These are phyloP conservation scores for Bradypodion pumilum DNA, from an alignment of 2,797 vertebrate species.

Conservation along the genomic window DNA sequence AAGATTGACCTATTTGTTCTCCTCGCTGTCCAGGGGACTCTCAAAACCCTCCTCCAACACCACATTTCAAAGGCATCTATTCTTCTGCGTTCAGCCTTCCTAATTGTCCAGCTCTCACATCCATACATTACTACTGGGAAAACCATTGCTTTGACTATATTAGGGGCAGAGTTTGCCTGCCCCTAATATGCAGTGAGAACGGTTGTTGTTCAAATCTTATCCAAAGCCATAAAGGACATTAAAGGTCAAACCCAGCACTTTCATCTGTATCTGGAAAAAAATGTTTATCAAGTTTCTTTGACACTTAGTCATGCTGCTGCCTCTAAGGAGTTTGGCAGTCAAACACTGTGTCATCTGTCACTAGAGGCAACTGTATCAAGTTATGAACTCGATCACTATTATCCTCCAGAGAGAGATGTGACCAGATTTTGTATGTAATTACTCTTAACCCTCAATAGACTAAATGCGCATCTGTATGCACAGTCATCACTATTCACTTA, in stretches of 20 bases:
- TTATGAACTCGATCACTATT: not conserved
- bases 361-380: not conserved
- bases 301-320: not conserved
- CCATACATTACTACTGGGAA: no score
- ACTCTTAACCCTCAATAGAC: slow-evolving; percentile 51
- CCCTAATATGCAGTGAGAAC: not conserved
- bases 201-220: not conserved
- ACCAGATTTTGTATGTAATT: slow-evolving; percentile 57
- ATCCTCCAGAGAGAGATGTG: not conserved
- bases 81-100: no score
- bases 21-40: no score
- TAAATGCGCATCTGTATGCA: slow-evolving; percentile 4
- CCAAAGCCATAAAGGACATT: not conserved
- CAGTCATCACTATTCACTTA: slow-evolving; percentile 4
- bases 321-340: not conserved
- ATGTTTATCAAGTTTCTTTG: not conserved
- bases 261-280: not conserved
- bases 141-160: no score
- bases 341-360: not conserved
- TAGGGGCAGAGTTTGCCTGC: no score
- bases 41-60: no score
- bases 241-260: slow-evolving; percentile 7
- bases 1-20: no score
- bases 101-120: no score
- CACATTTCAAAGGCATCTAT: no score